Conservation (phyloP, 2,888 invertebrate species). For the Mythimna pallens region DNA sequence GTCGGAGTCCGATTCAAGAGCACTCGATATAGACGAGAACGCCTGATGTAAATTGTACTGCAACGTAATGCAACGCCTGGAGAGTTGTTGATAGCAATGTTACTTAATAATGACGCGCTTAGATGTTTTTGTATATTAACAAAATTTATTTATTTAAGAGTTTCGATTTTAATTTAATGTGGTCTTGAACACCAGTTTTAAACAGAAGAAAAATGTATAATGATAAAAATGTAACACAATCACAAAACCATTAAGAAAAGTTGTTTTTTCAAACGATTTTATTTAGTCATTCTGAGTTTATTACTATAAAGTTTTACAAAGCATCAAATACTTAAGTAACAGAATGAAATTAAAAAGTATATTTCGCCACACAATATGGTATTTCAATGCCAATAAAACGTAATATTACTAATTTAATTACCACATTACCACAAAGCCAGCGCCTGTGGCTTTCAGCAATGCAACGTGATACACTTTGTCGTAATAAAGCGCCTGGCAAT, state of each 20-base stretch:
- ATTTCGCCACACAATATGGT: background rate
- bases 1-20: slow-evolving; percentile 24
- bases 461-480: slow-evolving; percentile 19
- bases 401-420: background rate
- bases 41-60: slow-evolving; percentile 42
- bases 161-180: too few relatives aligned
- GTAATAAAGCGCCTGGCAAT: slow-evolving; percentile 5
- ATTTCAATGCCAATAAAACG: background rate
- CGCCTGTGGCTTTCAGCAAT: slow-evolving; percentile 22
- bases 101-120: too few relatives aligned
- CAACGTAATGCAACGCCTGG: slow-evolving; percentile 35
- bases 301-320: background rate
- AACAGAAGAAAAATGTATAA: too few relatives aligned
- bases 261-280: too few relatives aligned
- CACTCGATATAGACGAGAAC: slow-evolving; percentile 21
- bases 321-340: background rate
- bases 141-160: too few relatives aligned
- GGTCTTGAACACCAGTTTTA: too few relatives aligned
- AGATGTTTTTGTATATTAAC: too few relatives aligned
- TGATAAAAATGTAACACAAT: too few relatives aligned
- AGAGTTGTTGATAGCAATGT: slow-evolving; percentile 29
- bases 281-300: background rate
- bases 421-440: background rate
- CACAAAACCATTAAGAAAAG: too few relatives aligned
- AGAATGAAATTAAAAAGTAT: background rate